Conservation (phyloP, 1,140 invertebrate species). For the Macrosteles quadrilineatus region DNA sequence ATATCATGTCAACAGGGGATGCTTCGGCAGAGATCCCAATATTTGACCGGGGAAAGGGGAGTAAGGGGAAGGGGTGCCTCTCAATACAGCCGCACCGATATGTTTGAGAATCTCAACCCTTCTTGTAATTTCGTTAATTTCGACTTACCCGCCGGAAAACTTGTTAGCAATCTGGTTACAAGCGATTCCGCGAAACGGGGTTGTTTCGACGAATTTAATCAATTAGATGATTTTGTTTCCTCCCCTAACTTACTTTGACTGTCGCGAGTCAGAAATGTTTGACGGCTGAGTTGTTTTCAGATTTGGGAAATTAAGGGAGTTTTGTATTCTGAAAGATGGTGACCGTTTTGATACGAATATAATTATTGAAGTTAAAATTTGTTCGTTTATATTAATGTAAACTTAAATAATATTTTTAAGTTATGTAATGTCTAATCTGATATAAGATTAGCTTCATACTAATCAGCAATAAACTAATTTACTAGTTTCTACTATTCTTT, state of each 20-base stretch:
- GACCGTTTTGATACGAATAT: no score
- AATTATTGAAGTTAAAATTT: no score
- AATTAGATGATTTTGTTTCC: background rate
- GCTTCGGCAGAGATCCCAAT: background rate
- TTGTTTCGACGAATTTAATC: constrained; percentile 8
- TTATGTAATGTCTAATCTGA: no score
- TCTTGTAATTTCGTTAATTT: constrained; percentile 14
- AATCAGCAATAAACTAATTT: no score
- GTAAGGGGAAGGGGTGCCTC: no score
- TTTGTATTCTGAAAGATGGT: no score
- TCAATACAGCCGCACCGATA: background rate
- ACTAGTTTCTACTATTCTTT: no score
- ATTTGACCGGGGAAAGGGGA: background rate
- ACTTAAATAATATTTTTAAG: no score
- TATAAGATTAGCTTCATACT: no score
- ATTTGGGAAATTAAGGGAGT: no score
- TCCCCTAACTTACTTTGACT: background rate
- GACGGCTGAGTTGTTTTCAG: no score
- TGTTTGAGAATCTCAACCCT: constrained; percentile 2
- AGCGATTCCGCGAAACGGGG: background rate
- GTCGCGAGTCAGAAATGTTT: background rate
- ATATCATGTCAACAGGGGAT: constrained; percentile 1
- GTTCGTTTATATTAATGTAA: no score
- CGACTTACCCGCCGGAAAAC: constrained; percentile 12
- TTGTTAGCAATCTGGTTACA: constrained; percentile 9